A percentile compares a stretch with the other conserved stretches of the same genome.
phyloP scores from a whole-genome alignment of 2,797 vertebrate genomes.

The Tarsius wallacei region DNA sequence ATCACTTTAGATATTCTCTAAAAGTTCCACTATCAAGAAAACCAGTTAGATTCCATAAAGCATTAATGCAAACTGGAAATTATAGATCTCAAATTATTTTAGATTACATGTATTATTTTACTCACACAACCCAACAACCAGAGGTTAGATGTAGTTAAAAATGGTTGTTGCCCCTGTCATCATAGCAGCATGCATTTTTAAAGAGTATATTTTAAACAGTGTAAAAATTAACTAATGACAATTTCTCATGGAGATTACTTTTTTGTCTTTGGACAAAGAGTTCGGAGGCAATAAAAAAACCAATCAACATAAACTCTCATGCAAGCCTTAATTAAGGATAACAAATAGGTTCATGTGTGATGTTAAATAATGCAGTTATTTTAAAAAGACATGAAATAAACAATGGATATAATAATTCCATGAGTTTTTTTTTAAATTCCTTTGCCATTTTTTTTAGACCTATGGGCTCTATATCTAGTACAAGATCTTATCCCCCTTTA shows the following conservation, averaged over 20 bases:
- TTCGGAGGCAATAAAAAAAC: slow-evolving; percentile 57
- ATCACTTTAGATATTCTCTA: background rate
- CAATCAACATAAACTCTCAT: slow-evolving; percentile 69
- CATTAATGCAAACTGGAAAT: slow-evolving; percentile 26
- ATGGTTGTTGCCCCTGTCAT: background rate
- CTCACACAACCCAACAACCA: slow-evolving; percentile 31
- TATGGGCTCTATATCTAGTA: background rate
- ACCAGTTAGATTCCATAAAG: slow-evolving; percentile 42
- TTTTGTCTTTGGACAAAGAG: slow-evolving; percentile 67
- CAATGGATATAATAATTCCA: background rate
- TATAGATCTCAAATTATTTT: slow-evolving; percentile 53
- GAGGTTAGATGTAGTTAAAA: slow-evolving; percentile 61
- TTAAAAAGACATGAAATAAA: background rate
- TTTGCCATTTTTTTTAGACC: background rate
- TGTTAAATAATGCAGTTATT: slow-evolving; percentile 92
- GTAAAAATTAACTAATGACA: slow-evolving; percentile 52
- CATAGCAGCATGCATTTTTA: slow-evolving; percentile 68
- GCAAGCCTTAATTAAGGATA: slow-evolving; percentile 90
- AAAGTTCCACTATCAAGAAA: slow-evolving; percentile 60
- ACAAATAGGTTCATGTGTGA: slow-evolving; percentile 87
- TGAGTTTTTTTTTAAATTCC: slow-evolving; percentile 13
- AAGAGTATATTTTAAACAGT: slow-evolving; percentile 72
- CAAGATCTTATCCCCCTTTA: background rate
- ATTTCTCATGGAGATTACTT: slow-evolving; percentile 72
- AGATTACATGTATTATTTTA: slow-evolving; percentile 34